A percentile compares a stretch with the other conserved stretches of the same genome.
Conservation (phyloP, 1,140 invertebrate species). For the Paraescarpia echinospica region DNA sequence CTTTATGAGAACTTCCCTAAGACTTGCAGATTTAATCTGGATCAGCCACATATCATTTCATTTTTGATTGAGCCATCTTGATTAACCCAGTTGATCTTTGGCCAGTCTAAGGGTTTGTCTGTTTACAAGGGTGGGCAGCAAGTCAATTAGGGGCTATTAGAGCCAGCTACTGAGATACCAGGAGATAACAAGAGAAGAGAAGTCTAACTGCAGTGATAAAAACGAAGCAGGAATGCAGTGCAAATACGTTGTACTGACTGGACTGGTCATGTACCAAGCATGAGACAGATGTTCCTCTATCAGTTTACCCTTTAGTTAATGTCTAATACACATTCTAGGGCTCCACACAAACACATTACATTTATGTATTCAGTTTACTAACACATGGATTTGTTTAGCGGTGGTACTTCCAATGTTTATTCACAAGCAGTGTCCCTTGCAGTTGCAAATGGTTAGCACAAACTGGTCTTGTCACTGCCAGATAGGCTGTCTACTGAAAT, state of each 20-base stretch:
- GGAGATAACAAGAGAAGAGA: neutral
- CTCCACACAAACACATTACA: neutral
- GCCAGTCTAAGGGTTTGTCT: neutral
- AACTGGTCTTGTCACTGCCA: neutral
- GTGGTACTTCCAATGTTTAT: neutral
- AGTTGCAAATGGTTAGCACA: neutral
- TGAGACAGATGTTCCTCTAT: neutral
- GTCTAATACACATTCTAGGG: neutral
- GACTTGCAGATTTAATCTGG: neutral
- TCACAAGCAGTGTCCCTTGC: neutral
- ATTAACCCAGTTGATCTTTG: neutral
- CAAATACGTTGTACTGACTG: neutral
- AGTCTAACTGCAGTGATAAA: neutral
- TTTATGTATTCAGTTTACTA: constrained; percentile 2
- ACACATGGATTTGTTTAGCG: neutral
- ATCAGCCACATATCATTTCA: neutral
- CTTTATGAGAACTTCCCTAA: neutral
- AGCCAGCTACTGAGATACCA: neutral
- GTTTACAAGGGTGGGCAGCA: neutral
- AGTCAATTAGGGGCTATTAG: neutral
- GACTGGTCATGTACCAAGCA: neutral
- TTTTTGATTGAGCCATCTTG: neutral
- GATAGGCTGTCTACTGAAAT: neutral
- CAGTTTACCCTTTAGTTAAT: neutral
- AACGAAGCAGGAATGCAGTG: neutral